These are phyloP conservation scores for Drosophila sp. DNA, from an alignment of 1,140 invertebrate species.

Conservation along the genomic window DNA sequence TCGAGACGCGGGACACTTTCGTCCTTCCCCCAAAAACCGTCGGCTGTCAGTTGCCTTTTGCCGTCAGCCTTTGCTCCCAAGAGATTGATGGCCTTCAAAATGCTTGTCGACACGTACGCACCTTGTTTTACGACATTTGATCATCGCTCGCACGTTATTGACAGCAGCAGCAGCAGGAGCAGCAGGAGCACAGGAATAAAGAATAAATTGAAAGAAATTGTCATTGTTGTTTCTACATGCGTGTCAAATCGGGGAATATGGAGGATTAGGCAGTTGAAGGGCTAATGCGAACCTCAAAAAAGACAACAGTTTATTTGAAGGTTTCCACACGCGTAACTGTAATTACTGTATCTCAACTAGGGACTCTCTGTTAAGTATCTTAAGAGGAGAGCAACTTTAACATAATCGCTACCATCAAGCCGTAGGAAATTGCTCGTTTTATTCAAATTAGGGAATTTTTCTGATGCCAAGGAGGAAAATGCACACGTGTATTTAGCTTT, in stretches of 20 bases:
- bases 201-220: slow-evolving; percentile 10
- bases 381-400: neutral
- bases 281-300: neutral
- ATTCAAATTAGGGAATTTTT: slow-evolving; percentile 18
- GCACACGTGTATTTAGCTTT: slow-evolving; percentile 1
- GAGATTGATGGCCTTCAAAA: slow-evolving; percentile 60
- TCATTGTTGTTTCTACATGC: slow-evolving; percentile 6
- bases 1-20: neutral
- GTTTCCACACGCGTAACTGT: neutral
- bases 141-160: slow-evolving; percentile 8
- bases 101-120: slow-evolving; percentile 55
- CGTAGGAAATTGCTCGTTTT: slow-evolving; percentile 9
- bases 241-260: neutral
- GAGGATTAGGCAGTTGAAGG: neutral
- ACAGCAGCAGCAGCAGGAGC: neutral
- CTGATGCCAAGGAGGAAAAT: neutral
- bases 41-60: slow-evolving; percentile 44
- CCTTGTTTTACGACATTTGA: slow-evolving; percentile 14
- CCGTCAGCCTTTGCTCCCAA: slow-evolving; percentile 16
- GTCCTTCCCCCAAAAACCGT: slow-evolving; percentile 12
- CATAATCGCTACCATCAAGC: slow-evolving; percentile 3
- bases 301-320: neutral
- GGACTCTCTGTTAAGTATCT: neutral
- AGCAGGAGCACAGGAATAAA: too few species aligned
- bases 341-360: neutral